Percentiles rank a stretch among this genome's conserved stretches.
phyloP scores from a whole-genome alignment of 2,888 invertebrate species.

The Morpho achilles region DNA sequence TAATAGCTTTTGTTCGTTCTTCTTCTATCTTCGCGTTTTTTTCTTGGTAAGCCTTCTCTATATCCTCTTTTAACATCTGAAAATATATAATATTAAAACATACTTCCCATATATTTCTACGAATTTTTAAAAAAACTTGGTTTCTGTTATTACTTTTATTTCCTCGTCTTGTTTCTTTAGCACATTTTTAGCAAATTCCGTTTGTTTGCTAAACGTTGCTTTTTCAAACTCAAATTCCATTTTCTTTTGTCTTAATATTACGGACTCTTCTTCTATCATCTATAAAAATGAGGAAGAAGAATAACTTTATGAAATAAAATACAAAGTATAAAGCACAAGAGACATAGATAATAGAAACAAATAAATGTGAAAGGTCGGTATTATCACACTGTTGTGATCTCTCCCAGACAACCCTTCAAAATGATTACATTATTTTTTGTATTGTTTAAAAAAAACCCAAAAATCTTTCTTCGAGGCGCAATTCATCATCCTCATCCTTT shows the following conservation, averaged over 20 bases:
- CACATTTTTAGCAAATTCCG: constrained; percentile 76
- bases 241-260: constrained; percentile 76
- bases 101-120: too few relatives aligned
- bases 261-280: constrained; percentile 70
- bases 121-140: not conserved
- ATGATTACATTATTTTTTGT: too few relatives aligned
- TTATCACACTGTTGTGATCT: too few relatives aligned
- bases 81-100: constrained; percentile 13
- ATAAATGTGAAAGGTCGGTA: too few relatives aligned
- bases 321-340: too few relatives aligned
- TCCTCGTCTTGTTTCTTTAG: constrained; percentile 80
- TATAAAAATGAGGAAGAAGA: constrained; percentile 24
- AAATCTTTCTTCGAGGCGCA: too few relatives aligned
- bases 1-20: constrained; percentile 53
- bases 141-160: constrained; percentile 64
- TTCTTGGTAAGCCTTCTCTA: constrained; percentile 65
- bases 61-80: constrained; percentile 60
- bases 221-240: constrained; percentile 80
- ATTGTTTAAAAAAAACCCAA: too few relatives aligned
- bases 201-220: constrained; percentile 80
- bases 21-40: constrained; percentile 60
- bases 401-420: too few relatives aligned
- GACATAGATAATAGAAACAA: too few relatives aligned
- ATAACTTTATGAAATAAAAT: too few relatives aligned
- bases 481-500: too few relatives aligned